phyloP scores from a whole-genome alignment of 1,140 invertebrate species.

The Carposina sasakii region DNA sequence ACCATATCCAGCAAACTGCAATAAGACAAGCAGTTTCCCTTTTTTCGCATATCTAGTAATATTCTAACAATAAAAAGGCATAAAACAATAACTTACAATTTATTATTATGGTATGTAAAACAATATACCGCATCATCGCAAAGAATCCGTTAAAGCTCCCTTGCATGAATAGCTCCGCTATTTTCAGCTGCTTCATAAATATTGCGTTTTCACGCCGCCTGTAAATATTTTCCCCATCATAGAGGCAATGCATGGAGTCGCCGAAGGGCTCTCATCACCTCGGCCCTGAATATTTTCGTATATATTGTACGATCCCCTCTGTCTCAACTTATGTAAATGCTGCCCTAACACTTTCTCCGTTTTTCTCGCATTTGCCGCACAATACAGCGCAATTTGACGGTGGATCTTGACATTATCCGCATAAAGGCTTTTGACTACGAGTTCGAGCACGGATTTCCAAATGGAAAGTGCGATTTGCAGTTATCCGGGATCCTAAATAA shows the following conservation, averaged over 20 bases:
- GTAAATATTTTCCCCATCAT: slow-evolving; percentile 65
- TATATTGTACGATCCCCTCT: slow-evolving; percentile 55
- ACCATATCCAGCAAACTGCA: no score
- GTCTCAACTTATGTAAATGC: slow-evolving; percentile 69
- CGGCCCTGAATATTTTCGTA: slow-evolving; percentile 66
- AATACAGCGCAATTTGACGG: slow-evolving; percentile 67
- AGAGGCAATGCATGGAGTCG: slow-evolving; percentile 51
- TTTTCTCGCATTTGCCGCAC: slow-evolving; percentile 66
- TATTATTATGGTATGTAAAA: slow-evolving; percentile 32
- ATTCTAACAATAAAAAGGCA: background rate
- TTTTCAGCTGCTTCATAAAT: slow-evolving; percentile 47
- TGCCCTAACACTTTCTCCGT: slow-evolving; percentile 62
- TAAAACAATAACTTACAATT: slow-evolving; percentile 30
- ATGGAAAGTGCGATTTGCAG: slow-evolving; percentile 51
- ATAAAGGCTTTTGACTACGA: slow-evolving; percentile 42
- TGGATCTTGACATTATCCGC: slow-evolving; percentile 54
- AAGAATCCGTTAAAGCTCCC: slow-evolving; percentile 15
- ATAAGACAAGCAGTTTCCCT: no score
- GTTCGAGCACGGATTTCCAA: slow-evolving; percentile 37
- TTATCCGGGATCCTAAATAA: slow-evolving; percentile 32
- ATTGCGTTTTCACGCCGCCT: slow-evolving; percentile 46
- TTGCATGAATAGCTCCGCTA: slow-evolving; percentile 28
- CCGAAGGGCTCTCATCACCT: slow-evolving; percentile 61
- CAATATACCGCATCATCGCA: slow-evolving; percentile 32
- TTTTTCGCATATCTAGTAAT: background rate